Conservation (phyloP, 2,113 vertebrate species). For the Phasianus colchicus region DNA sequence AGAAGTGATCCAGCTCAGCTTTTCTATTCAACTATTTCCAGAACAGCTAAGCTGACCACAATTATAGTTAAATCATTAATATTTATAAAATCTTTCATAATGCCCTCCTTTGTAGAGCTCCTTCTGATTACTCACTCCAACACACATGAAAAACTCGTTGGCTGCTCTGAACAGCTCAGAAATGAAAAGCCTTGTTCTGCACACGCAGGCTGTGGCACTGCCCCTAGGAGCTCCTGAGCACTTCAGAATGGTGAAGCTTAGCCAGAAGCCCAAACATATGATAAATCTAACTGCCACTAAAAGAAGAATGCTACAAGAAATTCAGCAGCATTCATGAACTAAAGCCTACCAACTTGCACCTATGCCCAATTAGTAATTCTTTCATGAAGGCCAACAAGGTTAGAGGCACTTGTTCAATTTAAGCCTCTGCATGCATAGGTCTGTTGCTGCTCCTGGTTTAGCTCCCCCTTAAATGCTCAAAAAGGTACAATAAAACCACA, state of each 20-base stretch:
- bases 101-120: neutral
- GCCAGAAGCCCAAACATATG: neutral
- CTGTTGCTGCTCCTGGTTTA: neutral
- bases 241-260: neutral
- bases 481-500: neutral
- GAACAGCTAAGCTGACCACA: neutral
- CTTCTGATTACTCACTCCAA: neutral
- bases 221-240: rapidly evolving
- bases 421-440: neutral
- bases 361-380: neutral
- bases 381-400: too few species aligned
- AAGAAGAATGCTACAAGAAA: neutral
- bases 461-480: neutral
- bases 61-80: neutral
- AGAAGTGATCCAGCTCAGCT: neutral
- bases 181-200: neutral
- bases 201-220: neutral
- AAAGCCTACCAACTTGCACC: neutral
- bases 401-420: neutral
- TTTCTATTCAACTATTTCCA: neutral
- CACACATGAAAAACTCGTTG: neutral
- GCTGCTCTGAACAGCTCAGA: neutral
- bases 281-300: neutral
- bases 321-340: neutral
- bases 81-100: neutral